A percentile compares a stretch with the other conserved stretches of the same genome.
Evolutionary conservation across 2,797 vertebrate genomes (phyloP).

Genomic region (Sebastes taczanowskii): DNA sequence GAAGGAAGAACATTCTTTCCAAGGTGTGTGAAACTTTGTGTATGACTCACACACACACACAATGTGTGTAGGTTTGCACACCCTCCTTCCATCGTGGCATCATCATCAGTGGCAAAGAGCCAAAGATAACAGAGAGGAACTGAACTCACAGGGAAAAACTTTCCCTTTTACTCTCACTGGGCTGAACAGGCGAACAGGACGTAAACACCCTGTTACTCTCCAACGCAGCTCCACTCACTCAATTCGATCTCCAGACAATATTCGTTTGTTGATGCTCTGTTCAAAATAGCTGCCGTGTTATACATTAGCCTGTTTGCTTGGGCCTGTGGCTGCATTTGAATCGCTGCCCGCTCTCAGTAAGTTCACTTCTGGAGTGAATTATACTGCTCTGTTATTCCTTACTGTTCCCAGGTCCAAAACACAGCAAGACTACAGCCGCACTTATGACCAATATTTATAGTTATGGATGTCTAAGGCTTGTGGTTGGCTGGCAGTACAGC

Average conservation of each 20-base stretch:
- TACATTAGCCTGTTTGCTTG: not conserved
- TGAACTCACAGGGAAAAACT: conserved; percentile 30
- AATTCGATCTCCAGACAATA: not conserved
- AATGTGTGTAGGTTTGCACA: conserved; percentile 29
- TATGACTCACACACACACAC: conserved; percentile 46
- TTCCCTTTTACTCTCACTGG: conserved; percentile 19
- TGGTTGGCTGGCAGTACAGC: not conserved
- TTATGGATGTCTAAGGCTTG: not conserved
- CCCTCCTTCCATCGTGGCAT: conserved; percentile 32
- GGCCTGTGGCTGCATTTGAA: not conserved
- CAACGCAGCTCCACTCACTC: not conserved
- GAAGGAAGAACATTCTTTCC: conserved; percentile 47
- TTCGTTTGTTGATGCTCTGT: not conserved
- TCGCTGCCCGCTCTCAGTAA: not conserved
- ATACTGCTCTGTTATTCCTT: not conserved
- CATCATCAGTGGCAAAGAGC: conserved; percentile 47
- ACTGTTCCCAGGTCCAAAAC: not conserved
- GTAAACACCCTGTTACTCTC: not conserved
- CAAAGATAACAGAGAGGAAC: conserved; percentile 48
- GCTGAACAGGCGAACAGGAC: conserved; percentile 5
- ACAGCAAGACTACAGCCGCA: not conserved
- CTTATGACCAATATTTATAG: conserved; percentile 1
- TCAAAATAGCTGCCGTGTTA: not conserved
- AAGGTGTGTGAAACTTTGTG: conserved; percentile 31
- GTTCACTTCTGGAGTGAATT: conserved; percentile 5